Percentiles rank a stretch among this genome's conserved stretches.
Evolutionary conservation across 2,888 invertebrate genomes (phyloP).

Genomic region (Coelinius sp.): DNA sequence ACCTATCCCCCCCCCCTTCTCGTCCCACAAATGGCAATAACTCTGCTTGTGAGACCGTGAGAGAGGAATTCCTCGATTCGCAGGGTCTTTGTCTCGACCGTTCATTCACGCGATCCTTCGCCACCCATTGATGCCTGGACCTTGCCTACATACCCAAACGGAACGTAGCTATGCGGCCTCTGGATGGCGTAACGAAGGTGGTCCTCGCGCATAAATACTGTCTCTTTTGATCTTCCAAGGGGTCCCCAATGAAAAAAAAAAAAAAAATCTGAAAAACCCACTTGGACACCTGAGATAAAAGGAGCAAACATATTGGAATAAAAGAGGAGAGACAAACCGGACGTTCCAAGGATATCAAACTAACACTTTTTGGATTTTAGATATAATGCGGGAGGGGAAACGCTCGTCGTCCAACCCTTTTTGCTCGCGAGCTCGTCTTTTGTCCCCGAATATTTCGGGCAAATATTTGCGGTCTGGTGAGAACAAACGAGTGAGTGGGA

Average conservation of each 20-base stretch:
- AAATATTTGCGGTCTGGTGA: slow-evolving; percentile 28
- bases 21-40: slow-evolving; percentile 51
- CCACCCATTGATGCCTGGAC: slow-evolving; percentile 65
- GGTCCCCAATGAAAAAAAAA: neutral
- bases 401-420: neutral
- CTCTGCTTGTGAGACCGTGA: slow-evolving; percentile 60
- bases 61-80: slow-evolving; percentile 64
- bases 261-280: slow-evolving; percentile 16
- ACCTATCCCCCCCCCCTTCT: no score
- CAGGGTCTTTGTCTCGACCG: slow-evolving; percentile 55
- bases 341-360: slow-evolving; percentile 53
- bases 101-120: slow-evolving; percentile 66
- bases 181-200: slow-evolving; percentile 68
- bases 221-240: slow-evolving; percentile 21
- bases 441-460: slow-evolving; percentile 18
- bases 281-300: slow-evolving; percentile 28
- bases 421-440: slow-evolving; percentile 23
- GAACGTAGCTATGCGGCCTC: slow-evolving; percentile 61
- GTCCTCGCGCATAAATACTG: slow-evolving; percentile 61
- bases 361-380: slow-evolving; percentile 15
- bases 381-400: neutral
- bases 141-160: slow-evolving; percentile 44
- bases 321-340: slow-evolving; percentile 30
- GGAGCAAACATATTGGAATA: slow-evolving; percentile 30
- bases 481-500: slow-evolving; percentile 26